Evolutionary conservation across 2,888 invertebrate species (phyloP), one percentile per base, ranked within the genome.

Genomic region (Archips xylosteana): DNA sequence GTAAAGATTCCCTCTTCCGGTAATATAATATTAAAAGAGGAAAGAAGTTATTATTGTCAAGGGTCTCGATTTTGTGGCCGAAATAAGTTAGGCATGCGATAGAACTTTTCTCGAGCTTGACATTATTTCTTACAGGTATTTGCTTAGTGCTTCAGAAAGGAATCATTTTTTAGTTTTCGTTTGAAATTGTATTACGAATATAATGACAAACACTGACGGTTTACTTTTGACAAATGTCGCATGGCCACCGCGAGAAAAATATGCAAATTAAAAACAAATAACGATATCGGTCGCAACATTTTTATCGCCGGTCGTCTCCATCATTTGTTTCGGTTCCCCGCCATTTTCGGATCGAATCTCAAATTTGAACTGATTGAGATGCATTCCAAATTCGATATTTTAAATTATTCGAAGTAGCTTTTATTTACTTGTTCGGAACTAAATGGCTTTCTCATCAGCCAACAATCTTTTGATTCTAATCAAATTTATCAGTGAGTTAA

Each of bases 221-320:
- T 39, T 60, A 47, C 49, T 45, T 70, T 42, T 23, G 45, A n/a
- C 65, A 65, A 69, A 72, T 75, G 72, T 72, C 65, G 63, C 45
- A 68, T 71, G 67, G 49, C 75, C 34, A 62, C 71, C 10, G 39
- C 61, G 54, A 72, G 61, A 75, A 74, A 72, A 76, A 78, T 82
- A 83, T 84, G 81, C 79, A 82, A 82, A 83, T 83, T 75, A 76
- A 79, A 81, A 80, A 82, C 80, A 83, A 83, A 82, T 79, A 79
- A 66, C 59, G 39, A 39, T 39, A 71, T 69, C 69, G 60, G 15
- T 57, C 77, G 78, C 74, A 81, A 83, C 85, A 84, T 80, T 84
- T 23, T 85, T 86, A 85, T 85, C 81, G 76, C 71, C 79, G 82
- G 83, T 82, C 84, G 78, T 80, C 78, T 79, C 78, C 76, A 76